A percentile compares a stretch with the other conserved stretches of the same genome.
Evolutionary conservation across 1,140 invertebrate species (phyloP).

Genomic region (Drosophila tristis): DNA sequence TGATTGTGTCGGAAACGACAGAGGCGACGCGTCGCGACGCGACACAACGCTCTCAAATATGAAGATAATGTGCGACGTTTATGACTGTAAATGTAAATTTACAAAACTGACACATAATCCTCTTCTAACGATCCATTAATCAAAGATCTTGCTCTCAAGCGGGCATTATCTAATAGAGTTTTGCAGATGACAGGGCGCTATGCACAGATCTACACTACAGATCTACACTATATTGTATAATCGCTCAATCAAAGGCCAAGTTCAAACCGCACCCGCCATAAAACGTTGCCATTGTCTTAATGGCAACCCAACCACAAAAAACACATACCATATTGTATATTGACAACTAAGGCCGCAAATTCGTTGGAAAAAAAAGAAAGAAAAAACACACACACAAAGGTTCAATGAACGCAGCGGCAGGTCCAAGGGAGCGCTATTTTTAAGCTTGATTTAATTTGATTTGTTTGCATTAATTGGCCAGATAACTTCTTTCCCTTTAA

Average conservation of each 20-base stretch:
- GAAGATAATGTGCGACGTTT: constrained; percentile 40
- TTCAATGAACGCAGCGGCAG: constrained; percentile 57
- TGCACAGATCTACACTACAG: background rate
- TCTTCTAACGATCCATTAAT: constrained; percentile 44
- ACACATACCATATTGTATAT: constrained; percentile 22
- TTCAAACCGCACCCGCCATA: constrained; percentile 73
- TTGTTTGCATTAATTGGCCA: constrained; percentile 66
- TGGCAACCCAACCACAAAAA: constrained; percentile 44
- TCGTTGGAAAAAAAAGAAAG: constrained; percentile 27
- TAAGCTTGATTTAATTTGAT: constrained; percentile 72
- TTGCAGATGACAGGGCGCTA: constrained; percentile 34
- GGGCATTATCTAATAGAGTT: constrained; percentile 35
- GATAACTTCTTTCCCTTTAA: constrained; percentile 20
- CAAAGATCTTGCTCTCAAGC: background rate
- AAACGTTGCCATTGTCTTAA: constrained; percentile 43
- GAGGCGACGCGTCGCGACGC: background rate
- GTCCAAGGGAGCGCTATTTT: constrained; percentile 63
- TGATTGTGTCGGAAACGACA: constrained; percentile 51
- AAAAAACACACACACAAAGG: constrained; percentile 36
- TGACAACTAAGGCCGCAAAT: constrained; percentile 66
- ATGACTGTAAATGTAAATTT: constrained; percentile 49
- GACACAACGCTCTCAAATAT: constrained; percentile 3
- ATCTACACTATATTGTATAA: constrained; percentile 37
- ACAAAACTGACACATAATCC: constrained; percentile 33
- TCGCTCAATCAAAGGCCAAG: constrained; percentile 71